Conservation (phyloP, 2,797 vertebrate genomes). For the Alcedo quadribrachys region DNA sequence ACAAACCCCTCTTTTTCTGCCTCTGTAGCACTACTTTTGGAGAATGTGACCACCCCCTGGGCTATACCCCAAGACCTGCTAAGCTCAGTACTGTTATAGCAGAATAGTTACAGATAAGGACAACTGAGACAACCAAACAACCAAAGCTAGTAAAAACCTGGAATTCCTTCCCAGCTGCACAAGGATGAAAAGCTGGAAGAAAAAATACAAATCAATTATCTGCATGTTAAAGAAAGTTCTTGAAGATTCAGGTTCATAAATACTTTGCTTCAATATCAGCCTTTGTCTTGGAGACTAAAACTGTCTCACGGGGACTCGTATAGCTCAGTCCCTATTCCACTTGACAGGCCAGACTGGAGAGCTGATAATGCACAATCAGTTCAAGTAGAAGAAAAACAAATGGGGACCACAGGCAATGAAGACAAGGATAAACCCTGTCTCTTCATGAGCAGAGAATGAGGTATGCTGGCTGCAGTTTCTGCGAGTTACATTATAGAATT, state of each 20-base stretch:
- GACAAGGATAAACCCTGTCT: neutral
- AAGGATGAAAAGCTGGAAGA: neutral
- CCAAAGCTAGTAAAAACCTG: neutral
- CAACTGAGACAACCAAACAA: neutral
- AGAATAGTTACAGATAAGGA: neutral
- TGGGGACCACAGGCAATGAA: neutral
- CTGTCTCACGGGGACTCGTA: neutral
- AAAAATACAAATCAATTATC: neutral
- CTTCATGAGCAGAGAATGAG: neutral
- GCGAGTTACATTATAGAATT: neutral
- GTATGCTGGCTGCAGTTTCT: neutral
- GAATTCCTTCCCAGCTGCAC: neutral
- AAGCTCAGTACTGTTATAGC: neutral
- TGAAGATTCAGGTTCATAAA: neutral
- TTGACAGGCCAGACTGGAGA: neutral
- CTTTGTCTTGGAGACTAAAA: neutral
- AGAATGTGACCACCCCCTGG: fast-evolving
- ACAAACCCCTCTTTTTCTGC: neutral
- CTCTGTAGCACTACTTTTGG: neutral
- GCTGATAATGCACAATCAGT: neutral
- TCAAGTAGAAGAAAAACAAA: conserved; percentile 9
- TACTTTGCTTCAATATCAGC: neutral
- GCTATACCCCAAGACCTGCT: neutral
- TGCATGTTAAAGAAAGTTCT: neutral
- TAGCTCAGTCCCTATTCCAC: neutral